These are phyloP conservation scores for Clavelina lepadiformis DNA, from an alignment of 23 tunicate genomes.

Conservation along the genomic window DNA sequence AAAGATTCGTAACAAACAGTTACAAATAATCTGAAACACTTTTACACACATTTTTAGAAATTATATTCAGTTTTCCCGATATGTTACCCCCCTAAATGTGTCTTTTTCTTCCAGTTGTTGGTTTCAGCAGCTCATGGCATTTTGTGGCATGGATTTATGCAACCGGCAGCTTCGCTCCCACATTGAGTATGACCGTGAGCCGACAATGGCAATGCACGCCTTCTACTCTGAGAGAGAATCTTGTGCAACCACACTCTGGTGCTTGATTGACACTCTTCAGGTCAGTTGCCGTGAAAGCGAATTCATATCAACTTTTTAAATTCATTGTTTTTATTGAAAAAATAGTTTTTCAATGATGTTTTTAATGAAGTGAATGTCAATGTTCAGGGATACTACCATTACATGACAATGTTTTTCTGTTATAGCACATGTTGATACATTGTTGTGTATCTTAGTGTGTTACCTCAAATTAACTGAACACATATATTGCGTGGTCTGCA, in stretches of 20 bases:
- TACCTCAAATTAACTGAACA: no score
- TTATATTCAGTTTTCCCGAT: no score
- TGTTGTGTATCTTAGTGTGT: no score
- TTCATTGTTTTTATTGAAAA: not conserved
- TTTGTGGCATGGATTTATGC: conserved; percentile 73
- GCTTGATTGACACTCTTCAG: conserved; percentile 65
- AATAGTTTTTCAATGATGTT: not conserved
- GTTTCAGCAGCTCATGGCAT: conserved; percentile 35
- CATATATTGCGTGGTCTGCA: no score
- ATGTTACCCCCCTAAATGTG: no score
- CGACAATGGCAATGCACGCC: conserved; percentile 22
- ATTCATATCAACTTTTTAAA: not conserved
- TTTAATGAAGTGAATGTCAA: not conserved
- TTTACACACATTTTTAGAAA: no score
- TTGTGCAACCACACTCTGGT: conserved; percentile 75
- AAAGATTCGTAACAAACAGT: no score
- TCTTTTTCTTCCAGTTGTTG: conserved; percentile 42
- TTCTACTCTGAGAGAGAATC: conserved; percentile 82
- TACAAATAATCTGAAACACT: no score
- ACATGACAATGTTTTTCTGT: no score
- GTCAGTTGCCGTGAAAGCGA: no score
- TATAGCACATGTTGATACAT: no score
- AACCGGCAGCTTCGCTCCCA: conserved; percentile 40
- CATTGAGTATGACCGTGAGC: conserved; percentile 64
- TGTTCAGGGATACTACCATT: not conserved